Percentiles rank a stretch among this genome's conserved stretches.
These are phyloP conservation scores for Psophia crepitans DNA, from an alignment of 2,113 vertebrate species.

Conservation along the genomic window DNA sequence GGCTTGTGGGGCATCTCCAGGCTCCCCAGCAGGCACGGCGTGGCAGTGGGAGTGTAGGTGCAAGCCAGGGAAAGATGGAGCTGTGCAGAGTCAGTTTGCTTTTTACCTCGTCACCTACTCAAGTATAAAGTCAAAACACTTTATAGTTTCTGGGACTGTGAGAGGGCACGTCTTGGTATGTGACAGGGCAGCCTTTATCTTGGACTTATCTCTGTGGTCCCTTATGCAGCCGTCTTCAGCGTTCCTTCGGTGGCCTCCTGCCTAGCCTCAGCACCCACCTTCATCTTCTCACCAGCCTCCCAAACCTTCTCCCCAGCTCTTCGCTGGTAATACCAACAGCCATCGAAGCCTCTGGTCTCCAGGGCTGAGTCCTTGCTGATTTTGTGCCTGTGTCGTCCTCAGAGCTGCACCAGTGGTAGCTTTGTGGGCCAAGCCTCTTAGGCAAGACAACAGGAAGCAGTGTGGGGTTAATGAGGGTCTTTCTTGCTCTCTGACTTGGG, in stretches of 20 bases:
- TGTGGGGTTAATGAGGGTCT: background rate
- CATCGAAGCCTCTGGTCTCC: background rate
- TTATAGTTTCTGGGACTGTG: background rate
- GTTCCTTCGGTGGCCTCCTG: background rate
- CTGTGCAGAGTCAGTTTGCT: background rate
- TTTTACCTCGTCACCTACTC: background rate
- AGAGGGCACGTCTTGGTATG: background rate
- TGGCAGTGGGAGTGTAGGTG: rapidly evolving
- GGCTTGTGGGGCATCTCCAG: background rate
- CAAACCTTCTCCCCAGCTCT: background rate
- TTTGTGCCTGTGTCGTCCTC: background rate
- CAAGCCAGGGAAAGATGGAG: background rate
- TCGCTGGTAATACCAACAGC: background rate
- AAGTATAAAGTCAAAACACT: background rate
- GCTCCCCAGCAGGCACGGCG: rapidly evolving
- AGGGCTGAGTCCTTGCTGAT: background rate
- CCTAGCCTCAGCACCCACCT: background rate
- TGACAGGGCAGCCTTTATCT: background rate
- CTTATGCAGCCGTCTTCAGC: background rate
- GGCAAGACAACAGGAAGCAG: background rate
- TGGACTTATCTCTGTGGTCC: background rate
- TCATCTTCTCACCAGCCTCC: background rate
- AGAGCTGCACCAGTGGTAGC: background rate
- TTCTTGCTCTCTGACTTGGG: background rate
- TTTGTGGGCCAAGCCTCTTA: background rate